Evolutionary conservation across 1,140 invertebrate species (phyloP), one percentile per base, ranked within the genome.

Genomic region (Bombus vancouverensis): DNA sequence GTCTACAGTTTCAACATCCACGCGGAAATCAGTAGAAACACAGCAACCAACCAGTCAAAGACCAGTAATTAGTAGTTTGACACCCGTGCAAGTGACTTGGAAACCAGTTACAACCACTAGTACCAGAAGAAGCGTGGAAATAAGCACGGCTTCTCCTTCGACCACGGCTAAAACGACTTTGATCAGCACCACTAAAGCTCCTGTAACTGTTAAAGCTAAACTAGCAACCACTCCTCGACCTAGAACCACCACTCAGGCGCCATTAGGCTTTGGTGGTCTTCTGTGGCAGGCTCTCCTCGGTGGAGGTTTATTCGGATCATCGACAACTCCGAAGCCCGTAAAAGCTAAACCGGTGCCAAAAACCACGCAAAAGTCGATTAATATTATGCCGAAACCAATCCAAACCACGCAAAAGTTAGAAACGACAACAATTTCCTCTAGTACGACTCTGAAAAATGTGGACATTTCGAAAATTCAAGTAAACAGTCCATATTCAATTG

Each of bases 211-310:
- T 22, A 91, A 91, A 4, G 80, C 87, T 22, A 94, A 92, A 85
- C 81, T 93, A n/a, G 85, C 81, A 34, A 91, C 90, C 28, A 89
- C 92, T 37, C 77, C 86, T 18, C 91, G 70, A 88, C 86, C 85
- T 6, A 93, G 66, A 34, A 65, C 88, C 12, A 92, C 92, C 18
- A 84, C 91, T 15, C 83, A 88, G 28, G 83, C 89, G 0, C 65
- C 86, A 12, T 28, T 90, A 84, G 92, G 93, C 39, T 91, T 95
- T 18, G 95, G 93, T 1, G 91, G 92, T 34, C 92, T 91, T 15
- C 83, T 95, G 2, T 89, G 95, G 42, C 91, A 92, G 88, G 91
- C 92, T 47, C 84, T 95, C 1, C 94, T 95, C 34, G 92, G 95
- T 9, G 91, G 91, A 28, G 92, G 92, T 78, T 77, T 93, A 13